Base-by-base conservation (phyloP, 2,797 vertebrate genomes). In the Austrolebias charrua region DNA sequence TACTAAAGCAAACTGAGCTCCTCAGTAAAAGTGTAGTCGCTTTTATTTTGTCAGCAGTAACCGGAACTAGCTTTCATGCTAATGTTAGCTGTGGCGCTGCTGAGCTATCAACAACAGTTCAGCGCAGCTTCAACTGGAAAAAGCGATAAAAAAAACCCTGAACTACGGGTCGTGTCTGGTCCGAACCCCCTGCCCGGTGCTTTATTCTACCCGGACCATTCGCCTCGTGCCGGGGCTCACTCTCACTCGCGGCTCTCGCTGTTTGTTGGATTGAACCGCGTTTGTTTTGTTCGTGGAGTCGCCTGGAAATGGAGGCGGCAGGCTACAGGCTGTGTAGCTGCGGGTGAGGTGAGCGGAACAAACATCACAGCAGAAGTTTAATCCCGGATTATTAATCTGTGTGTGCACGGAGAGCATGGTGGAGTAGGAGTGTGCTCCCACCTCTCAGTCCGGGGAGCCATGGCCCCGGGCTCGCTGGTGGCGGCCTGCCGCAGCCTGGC, bases 401-500 rank as follows among this genome's bases (percentile, higher is more conserved):
- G 2, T 20, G 6, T 18, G 24, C 0, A 2, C 1, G 60, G 16
- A 7, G 35, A 53, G 47, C 52, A 85, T 86, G 85, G 83, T 67
- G 76, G 76, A 73, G 77, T 86, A 81, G 50, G 24, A 2, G 52
- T 15, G 44, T 59, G 43, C 28, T 47, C 45, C 40, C 43, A 56
- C 20, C 59, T 19, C 63, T 33, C 49, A 60, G 9, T 38, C 35
- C 35, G 35, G 78, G 73, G 73, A 24, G 35, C 20, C 88, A 96
- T 96, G 96, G 94, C 87, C 31, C 85, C 94, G 75, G 83, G 91
- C 90, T 97, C 94, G 44, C 89, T 97, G 86, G 94, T 94, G 82
- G 94, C 92, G 85, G 94, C 95, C 85, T 98, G 96, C 94, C 95
- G 96, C 93, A 96, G 95, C 82, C 92, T 98, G 93, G 96, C 96